Conservation (phyloP, 2,113 vertebrate genomes). For the Tupaia chinensis region DNA sequence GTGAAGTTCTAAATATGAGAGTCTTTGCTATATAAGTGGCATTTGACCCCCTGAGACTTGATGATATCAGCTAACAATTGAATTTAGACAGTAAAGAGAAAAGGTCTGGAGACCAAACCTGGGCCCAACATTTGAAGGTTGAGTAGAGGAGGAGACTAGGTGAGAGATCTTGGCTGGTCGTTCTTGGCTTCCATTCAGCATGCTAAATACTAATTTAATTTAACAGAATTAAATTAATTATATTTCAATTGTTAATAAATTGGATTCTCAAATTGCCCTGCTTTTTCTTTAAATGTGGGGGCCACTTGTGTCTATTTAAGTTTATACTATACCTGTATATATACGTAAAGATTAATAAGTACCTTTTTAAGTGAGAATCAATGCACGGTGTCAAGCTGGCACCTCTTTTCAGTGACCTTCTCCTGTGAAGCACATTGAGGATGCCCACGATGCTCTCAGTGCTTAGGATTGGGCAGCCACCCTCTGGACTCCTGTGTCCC, state of each 20-base stretch:
- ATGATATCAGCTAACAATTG: neutral
- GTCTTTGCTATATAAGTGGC: neutral
- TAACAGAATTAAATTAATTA: too few species aligned
- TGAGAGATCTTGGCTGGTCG: neutral
- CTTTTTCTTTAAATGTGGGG: neutral
- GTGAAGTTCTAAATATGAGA: neutral
- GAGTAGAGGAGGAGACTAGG: neutral
- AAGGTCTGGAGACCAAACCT: neutral
- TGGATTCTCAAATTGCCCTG: neutral
- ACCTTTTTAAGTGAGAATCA: neutral
- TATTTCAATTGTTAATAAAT: too few species aligned
- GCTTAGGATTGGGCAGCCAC: neutral
- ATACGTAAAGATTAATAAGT: neutral
- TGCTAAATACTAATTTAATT: neutral
- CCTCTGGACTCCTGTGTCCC: neutral
- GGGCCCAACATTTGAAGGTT: neutral
- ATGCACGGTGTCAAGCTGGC: neutral
- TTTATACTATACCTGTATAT: neutral
- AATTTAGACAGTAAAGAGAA: neutral
- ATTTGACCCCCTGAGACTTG: neutral
- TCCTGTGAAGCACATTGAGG: neutral
- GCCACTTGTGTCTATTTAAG: neutral
- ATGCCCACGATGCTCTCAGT: accelerated
- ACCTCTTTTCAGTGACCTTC: neutral
- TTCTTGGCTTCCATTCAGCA: neutral